A percentile compares a stretch with the other conserved stretches of the same genome.
Evolutionary conservation across 2,888 invertebrate genomes (phyloP).

Genomic region (Plebejus argus): DNA sequence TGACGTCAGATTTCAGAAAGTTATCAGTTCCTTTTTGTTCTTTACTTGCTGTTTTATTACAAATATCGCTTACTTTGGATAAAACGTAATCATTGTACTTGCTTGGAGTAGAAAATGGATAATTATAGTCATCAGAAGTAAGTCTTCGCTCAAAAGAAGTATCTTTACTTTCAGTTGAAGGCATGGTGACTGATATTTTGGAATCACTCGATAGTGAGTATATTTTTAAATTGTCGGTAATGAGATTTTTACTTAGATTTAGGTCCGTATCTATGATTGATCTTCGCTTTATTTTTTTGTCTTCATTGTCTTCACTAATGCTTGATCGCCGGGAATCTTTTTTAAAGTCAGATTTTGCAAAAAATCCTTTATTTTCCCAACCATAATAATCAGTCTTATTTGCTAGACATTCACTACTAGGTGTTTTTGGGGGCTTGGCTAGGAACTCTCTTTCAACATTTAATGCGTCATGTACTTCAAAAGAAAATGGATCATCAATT

Average conservation of each 20-base stretch:
- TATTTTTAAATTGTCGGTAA: slow-evolving; percentile 58
- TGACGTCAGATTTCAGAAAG: slow-evolving; percentile 68
- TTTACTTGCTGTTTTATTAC: slow-evolving; percentile 65
- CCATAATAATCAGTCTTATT: slow-evolving; percentile 76
- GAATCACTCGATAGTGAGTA: slow-evolving; percentile 69
- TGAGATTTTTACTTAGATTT: slow-evolving; percentile 50
- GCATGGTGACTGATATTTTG: slow-evolving; percentile 61
- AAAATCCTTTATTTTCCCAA: slow-evolving; percentile 78
- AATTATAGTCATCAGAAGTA: slow-evolving; percentile 64
- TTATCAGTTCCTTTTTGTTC: slow-evolving; percentile 68
- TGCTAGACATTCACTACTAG: slow-evolving; percentile 65
- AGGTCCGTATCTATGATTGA: slow-evolving; percentile 40
- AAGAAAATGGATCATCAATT: slow-evolving; percentile 73
- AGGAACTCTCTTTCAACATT: slow-evolving; percentile 53
- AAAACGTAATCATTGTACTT: slow-evolving; percentile 72
- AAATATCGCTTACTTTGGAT: slow-evolving; percentile 68
- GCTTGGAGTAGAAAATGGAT: slow-evolving; percentile 64
- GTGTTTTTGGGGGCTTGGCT: slow-evolving; percentile 61
- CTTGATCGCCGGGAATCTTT: slow-evolving; percentile 38
- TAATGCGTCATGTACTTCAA: slow-evolving; percentile 57
- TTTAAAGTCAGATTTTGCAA: slow-evolving; percentile 64
- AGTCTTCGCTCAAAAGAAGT: slow-evolving; percentile 59
- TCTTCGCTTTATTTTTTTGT: slow-evolving; percentile 53
- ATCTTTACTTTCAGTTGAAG: slow-evolving; percentile 63
- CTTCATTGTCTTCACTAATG: slow-evolving; percentile 48